Base-by-base conservation (phyloP, 37 sponge, comb jelly and placozoan genomes). In the Ianthella basta region DNA sequence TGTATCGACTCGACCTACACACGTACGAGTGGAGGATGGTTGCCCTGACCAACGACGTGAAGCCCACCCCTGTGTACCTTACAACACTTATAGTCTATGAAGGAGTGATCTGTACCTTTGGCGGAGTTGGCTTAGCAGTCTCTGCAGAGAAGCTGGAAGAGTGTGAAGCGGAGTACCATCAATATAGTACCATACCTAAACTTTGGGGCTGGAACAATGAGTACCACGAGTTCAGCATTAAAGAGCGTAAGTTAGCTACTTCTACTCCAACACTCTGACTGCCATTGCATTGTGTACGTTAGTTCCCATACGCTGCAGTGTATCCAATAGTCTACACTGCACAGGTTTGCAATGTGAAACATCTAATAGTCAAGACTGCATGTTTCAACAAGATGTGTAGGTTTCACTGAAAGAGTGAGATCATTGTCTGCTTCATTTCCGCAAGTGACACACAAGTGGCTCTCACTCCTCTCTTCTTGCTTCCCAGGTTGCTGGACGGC, bases 121-220 rank as follows among this genome's bases (percentile, higher is more conserved):
- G 88, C 63, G 88, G 91, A 18, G 85, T 85, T 30, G 88, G 91
- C 4, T 24, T 75, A 5, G 10, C 2, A 38, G 53, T 75, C 19
- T n/a, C 54, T 44, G 54, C 37, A 44, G 78, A 75, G 78, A 75
- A 75, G 65, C 44, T 35, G 41, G 38, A 90, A 78, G 90, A 90
- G 35, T 32, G 38, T 8, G 90, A 86, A 27, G 82, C 87, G 23
- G 37, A 73, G 20, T 90, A 86, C 33, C 38, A 68, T 4, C 32
- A 54, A 30, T 74, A 63, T 59, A 55, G 59, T 14, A 61, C 56
- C 10, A 53, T 33, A 15, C 35, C 36, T 25, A 16, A 40, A 14
- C 56, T 41, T 0, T 91, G 60, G 84, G 91, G 91, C 1, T 86
- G 86, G 87, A 92, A 86, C 61, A 92, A 84, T 53, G 89, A 92